Conservation (phyloP, 2,797 vertebrate species). For the Chelon auratus region DNA sequence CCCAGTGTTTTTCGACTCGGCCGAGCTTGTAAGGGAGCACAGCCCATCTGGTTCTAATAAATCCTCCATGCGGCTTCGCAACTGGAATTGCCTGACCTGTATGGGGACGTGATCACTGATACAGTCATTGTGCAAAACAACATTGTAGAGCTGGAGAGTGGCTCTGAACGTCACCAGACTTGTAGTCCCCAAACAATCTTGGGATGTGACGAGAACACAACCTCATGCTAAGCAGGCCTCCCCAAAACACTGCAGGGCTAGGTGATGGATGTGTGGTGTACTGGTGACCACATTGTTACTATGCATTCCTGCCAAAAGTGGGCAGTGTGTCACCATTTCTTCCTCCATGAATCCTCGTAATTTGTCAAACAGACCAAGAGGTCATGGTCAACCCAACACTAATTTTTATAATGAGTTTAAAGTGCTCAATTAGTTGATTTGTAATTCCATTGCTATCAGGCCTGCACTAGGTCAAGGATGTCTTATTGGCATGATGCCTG, state of each 20-base stretch:
- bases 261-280: constrained; percentile 64
- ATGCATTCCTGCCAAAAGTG: constrained; percentile 73
- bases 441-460: constrained; percentile 51
- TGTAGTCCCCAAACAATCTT: constrained; percentile 51
- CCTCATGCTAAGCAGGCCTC: constrained; percentile 63
- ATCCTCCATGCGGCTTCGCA: constrained; percentile 76
- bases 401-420: constrained; percentile 63
- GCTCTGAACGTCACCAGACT: constrained; percentile 56
- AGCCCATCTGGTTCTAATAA: constrained; percentile 89
- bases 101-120: constrained; percentile 76
- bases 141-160: constrained; percentile 56
- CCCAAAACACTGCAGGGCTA: constrained; percentile 46
- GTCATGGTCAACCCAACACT: constrained; percentile 65
- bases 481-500: constrained; percentile 41
- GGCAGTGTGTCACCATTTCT: constrained; percentile 69
- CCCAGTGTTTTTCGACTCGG: constrained; percentile 81
- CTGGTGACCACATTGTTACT: constrained; percentile 61
- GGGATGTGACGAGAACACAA: constrained; percentile 54
- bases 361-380: constrained; percentile 57
- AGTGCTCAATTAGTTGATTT: constrained; percentile 64
- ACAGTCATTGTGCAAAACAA: constrained; percentile 71
- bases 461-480: constrained; percentile 58
- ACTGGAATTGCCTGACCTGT: constrained; percentile 80
- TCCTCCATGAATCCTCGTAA: constrained; percentile 27
- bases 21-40: constrained; percentile 78